Percentiles rank a stretch among this genome's conserved stretches.
These are phyloP conservation scores for Cylloceria caligata DNA, from an alignment of 2,888 invertebrate genomes.

Conservation along the genomic window DNA sequence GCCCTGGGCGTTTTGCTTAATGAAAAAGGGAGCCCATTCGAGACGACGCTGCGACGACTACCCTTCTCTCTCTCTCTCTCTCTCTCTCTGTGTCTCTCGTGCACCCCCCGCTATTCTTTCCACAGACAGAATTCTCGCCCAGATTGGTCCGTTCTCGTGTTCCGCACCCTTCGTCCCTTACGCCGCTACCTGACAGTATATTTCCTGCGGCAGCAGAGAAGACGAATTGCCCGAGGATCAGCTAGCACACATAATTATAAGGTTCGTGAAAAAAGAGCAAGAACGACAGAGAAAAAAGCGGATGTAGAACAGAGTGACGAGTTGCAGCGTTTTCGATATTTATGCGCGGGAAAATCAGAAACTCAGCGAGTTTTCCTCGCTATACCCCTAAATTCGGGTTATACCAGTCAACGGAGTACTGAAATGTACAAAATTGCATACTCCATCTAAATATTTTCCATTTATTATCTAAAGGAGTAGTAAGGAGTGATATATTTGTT, in stretches of 20 bases:
- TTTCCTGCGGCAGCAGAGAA: conserved; percentile 51
- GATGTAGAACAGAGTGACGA: conserved; percentile 8
- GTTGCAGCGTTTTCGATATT: not conserved
- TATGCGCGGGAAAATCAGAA: not conserved
- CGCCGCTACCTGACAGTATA: conserved; percentile 51
- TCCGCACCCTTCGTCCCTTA: conserved; percentile 36
- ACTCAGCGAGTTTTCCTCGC: not conserved
- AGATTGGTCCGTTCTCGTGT: conserved; percentile 62
- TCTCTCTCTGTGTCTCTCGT: not conserved
- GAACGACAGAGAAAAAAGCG: conserved; percentile 8
- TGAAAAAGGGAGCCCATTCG: conserved; percentile 69
- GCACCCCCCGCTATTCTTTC: conserved; percentile 48
- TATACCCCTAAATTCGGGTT: too few relatives aligned
- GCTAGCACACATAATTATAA: conserved; percentile 64
- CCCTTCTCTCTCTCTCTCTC: conserved; percentile 8
- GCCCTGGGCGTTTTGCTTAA: conserved; percentile 70
- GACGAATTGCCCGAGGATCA: conserved; percentile 62
- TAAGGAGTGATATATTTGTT: not conserved
- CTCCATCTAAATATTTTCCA: not conserved
- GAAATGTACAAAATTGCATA: not conserved
- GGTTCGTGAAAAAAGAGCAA: conserved; percentile 47
- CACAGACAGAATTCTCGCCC: conserved; percentile 59
- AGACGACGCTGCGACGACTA: conserved; percentile 44
- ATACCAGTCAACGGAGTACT: not conserved
- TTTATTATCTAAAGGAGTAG: not conserved